Evolutionary conservation across 2,797 vertebrate species (phyloP).

Genomic region (Acestrorhynchus altus): DNA sequence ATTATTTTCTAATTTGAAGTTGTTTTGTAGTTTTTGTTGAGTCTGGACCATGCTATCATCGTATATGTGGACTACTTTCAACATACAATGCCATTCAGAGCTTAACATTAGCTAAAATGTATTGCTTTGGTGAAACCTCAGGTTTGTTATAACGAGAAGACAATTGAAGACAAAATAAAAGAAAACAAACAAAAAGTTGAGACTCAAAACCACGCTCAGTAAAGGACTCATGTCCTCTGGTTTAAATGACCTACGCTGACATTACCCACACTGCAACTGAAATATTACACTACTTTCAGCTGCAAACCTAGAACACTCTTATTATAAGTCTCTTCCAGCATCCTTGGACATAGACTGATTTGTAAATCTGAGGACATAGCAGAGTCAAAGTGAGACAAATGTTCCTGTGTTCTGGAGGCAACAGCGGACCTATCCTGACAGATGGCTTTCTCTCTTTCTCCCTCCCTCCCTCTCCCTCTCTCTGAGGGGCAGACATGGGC

Average conservation of each 20-base stretch:
- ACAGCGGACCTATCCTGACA: conserved; percentile 53
- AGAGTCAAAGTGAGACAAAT: conserved; percentile 43
- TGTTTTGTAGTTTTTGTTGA: too few species aligned
- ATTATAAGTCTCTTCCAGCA: not conserved
- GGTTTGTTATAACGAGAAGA: too few species aligned
- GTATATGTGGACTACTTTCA: too few species aligned
- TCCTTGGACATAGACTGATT: not conserved
- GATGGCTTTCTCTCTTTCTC: conserved; percentile 44
- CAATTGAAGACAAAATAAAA: not conserved
- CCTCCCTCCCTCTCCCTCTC: conserved; percentile 26
- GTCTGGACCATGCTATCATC: too few species aligned
- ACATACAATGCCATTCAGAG: too few species aligned
- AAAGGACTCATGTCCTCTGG: not conserved
- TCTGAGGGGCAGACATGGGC: conserved; percentile 35
- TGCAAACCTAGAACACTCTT: not conserved
- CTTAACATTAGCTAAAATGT: too few species aligned
- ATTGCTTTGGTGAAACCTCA: too few species aligned
- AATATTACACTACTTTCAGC: not conserved
- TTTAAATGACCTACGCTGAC: not conserved
- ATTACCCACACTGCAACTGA: not conserved
- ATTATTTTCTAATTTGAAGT: too few species aligned
- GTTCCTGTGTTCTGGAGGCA: conserved; percentile 25
- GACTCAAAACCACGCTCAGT: not conserved
- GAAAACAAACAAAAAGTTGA: not conserved
- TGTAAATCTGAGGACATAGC: conserved; percentile 19